Base-by-base conservation (phyloP, 2,113 vertebrate species). In the Empidonax alnorum region DNA sequence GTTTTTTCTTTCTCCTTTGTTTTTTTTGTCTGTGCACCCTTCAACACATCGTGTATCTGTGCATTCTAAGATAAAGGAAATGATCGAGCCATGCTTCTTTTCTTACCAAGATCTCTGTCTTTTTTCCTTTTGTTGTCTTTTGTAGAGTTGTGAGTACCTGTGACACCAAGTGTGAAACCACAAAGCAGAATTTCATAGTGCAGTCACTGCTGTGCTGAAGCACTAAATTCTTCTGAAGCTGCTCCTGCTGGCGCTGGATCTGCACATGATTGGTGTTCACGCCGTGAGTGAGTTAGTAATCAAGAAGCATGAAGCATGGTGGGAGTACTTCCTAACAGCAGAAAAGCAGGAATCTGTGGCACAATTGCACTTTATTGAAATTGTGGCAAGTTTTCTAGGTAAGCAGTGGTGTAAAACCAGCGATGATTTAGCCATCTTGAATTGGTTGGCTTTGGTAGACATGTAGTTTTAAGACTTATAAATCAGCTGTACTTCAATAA, bases 221-320 rank as follows among this genome's bases (percentile, higher is more conserved):
- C 47, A 28, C 66, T 63, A 6, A 61, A 59, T 71, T 68, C 49
- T 37, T 92, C 28, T 75, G 87, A 68, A 90, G 59, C 33, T 82
- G 1, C 75, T 72, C 3, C 47, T 73, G n/a, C 49, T 78, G n/a
- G 6, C 58, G 5, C 7, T 66, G 84, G 33, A 21, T 68, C 65
- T 79, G 47, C 66, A 55, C 35, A 10, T 47, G 44, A 30, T 52
- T 25, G 0, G 50, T 78, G 1, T 67, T 76, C 30, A 62, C 3
- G 0, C 56, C 6, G 42, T 18, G 68, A 53, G 72, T 27, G 33
- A 93, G 79, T 53, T 87, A n/a, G n/a, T 46, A 50, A 65, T 49
- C 47, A 35, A 65, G 56, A 20, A 74, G 23, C 90, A 92, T 84
- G 83, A 59, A 78, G 62, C 84, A 91, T 89, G 87, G 53, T 75